Conservation (phyloP, 1,140 invertebrate genomes). For the Drosophila triauraria region DNA sequence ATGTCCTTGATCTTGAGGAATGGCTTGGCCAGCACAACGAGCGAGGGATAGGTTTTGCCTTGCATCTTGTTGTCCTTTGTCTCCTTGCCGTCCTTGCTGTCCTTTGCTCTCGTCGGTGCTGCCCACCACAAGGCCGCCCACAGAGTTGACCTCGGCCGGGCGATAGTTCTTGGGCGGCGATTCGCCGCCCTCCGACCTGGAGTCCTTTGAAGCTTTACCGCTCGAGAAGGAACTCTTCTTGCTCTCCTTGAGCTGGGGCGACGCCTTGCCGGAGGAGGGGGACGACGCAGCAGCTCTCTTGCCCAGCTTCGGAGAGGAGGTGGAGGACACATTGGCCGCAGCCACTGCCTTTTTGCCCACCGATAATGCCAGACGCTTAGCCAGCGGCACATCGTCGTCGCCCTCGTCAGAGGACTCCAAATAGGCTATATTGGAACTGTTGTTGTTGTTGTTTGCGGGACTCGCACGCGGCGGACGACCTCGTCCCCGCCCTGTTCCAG, state of each 20-base stretch:
- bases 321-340: constrained; percentile 18
- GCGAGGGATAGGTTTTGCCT: constrained; percentile 93
- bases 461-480: constrained; percentile 47
- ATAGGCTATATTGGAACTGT: constrained; percentile 69
- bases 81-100: constrained; percentile 87
- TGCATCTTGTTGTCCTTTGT: constrained; percentile 89
- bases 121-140: constrained; percentile 88
- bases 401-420: constrained; percentile 82
- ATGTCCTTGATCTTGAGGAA: constrained; percentile 89
- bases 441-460: constrained; percentile 7
- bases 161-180: constrained; percentile 84
- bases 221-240: constrained; percentile 28
- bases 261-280: constrained; percentile 44
- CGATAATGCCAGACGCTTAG: constrained; percentile 77
- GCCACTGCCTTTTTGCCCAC: constrained; percentile 67
- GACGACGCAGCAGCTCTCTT: constrained; percentile 34
- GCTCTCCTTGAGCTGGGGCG: constrained; percentile 53
- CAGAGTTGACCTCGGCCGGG: constrained; percentile 89
- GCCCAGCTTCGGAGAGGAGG: constrained; percentile 24
- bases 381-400: constrained; percentile 82
- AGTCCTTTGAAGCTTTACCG: constrained; percentile 32
- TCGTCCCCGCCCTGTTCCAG: constrained; percentile 52
- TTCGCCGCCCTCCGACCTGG: constrained; percentile 40
- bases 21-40: constrained; percentile 92
- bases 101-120: constrained; percentile 72